phyloP scores from a whole-genome alignment of 2,888 invertebrate species.

The Mamestra brassicae region DNA sequence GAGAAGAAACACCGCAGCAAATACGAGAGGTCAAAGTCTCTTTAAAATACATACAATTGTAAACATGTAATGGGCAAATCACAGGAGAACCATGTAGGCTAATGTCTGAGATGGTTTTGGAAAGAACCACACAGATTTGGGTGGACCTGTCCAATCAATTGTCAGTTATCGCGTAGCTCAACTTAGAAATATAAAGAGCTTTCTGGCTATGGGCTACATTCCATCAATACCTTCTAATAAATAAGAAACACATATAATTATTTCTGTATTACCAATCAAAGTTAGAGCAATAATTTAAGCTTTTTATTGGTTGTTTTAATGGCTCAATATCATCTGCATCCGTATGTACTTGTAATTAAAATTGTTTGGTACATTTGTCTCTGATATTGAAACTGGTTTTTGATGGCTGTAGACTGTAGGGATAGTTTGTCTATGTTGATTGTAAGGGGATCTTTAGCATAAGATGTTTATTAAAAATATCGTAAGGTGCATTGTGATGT shows the following conservation, averaged over 20 bases:
- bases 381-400: constrained; percentile 33
- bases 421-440: constrained; percentile 13
- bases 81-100: no score
- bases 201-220: no score
- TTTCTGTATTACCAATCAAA: constrained; percentile 23
- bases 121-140: no score
- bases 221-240: background rate
- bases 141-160: no score
- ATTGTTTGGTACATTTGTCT: constrained; percentile 36
- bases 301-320: constrained; percentile 34
- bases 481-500: background rate
- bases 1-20: no score
- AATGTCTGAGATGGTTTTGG: no score
- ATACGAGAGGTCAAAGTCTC: no score
- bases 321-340: constrained; percentile 17
- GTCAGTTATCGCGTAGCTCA: no score
- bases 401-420: background rate
- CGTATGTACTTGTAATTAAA: constrained; percentile 38
- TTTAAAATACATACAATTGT: no score
- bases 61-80: no score
- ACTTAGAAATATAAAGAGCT: no score
- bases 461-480: background rate
- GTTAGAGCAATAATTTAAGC: constrained; percentile 21
- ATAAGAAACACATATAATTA: background rate
- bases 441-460: constrained; percentile 1